A percentile compares a stretch with the other conserved stretches of the same genome.
Conservation (phyloP, 2,888 invertebrate genomes). For the Zygothrica quintamaculata region DNA sequence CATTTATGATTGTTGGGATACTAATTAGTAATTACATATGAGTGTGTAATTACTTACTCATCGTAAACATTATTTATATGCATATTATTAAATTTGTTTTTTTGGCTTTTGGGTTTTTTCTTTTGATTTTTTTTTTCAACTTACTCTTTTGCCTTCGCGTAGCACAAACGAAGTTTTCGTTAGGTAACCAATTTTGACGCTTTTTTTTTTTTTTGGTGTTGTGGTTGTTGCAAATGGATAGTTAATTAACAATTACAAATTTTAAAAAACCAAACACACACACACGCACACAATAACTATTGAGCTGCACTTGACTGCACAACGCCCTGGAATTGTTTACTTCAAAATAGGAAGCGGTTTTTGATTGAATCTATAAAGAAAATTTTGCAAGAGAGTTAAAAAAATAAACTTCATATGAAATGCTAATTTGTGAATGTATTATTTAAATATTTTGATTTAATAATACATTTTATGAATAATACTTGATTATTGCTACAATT, state of each 20-base stretch:
- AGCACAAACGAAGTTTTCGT: slow-evolving; percentile 84
- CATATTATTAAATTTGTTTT: background rate
- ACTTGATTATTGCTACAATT: no score
- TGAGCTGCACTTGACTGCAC: slow-evolving; percentile 49
- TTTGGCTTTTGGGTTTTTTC: background rate
- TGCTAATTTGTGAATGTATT: background rate
- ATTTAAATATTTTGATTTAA: background rate
- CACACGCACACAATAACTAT: slow-evolving; percentile 5
- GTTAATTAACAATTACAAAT: slow-evolving; percentile 29
- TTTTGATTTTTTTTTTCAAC: slow-evolving; percentile 30
- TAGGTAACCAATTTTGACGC: slow-evolving; percentile 84
- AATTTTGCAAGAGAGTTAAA: slow-evolving; percentile 13
- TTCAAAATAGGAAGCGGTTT: slow-evolving; percentile 1
- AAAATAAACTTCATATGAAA: background rate
- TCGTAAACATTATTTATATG: background rate
- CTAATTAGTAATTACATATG: no score
- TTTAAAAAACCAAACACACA: no score
- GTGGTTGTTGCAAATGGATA: slow-evolving; percentile 44
- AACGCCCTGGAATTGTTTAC: slow-evolving; percentile 14
- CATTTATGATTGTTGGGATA: no score
- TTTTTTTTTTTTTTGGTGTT: no score
- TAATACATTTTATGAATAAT: no score
- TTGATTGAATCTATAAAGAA: slow-evolving; percentile 19
- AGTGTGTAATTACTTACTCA: background rate
- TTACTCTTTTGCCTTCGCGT: slow-evolving; percentile 81